Evolutionary conservation across 2,113 vertebrate genomes (phyloP).

Genomic region (Toxotes chatareus): DNA sequence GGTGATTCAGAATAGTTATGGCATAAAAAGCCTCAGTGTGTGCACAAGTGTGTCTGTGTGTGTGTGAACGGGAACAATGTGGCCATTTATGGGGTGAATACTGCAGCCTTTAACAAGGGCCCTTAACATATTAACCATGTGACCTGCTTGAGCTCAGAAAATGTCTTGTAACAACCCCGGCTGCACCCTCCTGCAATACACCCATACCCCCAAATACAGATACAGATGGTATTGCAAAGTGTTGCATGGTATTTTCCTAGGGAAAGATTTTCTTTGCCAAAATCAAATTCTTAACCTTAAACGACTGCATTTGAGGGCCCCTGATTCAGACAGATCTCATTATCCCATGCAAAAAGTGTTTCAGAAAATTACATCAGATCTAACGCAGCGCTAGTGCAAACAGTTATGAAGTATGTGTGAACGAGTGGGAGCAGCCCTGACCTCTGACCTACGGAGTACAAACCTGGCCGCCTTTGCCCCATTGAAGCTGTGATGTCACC

Average conservation of each 20-base stretch:
- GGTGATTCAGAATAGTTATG: slow-evolving; percentile 55
- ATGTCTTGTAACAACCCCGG: slow-evolving; percentile 23
- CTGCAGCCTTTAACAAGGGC: slow-evolving; percentile 69
- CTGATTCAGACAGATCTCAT: slow-evolving; percentile 17
- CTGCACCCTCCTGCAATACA: slow-evolving; percentile 7
- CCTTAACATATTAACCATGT: slow-evolving; percentile 76
- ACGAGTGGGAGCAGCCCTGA: slow-evolving; percentile 42
- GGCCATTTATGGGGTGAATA: slow-evolving; percentile 74
- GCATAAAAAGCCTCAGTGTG: slow-evolving; percentile 59
- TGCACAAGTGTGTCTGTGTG: slow-evolving; percentile 2
- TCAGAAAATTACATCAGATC: slow-evolving; percentile 55
- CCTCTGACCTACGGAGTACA: slow-evolving; percentile 52
- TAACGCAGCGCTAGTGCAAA: background rate
- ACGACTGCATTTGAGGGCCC: slow-evolving; percentile 1
- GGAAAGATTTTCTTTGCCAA: background rate
- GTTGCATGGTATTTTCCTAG: background rate
- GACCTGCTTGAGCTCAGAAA: slow-evolving; percentile 59
- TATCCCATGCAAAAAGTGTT: slow-evolving; percentile 25
- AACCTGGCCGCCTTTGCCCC: slow-evolving; percentile 47
- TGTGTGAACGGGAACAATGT: slow-evolving; percentile 73
- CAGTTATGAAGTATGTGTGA: slow-evolving; percentile 41
- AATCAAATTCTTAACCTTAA: slow-evolving; percentile 32
- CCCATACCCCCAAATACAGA: slow-evolving; percentile 4
- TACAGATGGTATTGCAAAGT: background rate
- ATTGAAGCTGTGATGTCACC: slow-evolving; percentile 77